Conservation (phyloP, 2,113 vertebrate genomes). For the Dipodomys ordii region DNA sequence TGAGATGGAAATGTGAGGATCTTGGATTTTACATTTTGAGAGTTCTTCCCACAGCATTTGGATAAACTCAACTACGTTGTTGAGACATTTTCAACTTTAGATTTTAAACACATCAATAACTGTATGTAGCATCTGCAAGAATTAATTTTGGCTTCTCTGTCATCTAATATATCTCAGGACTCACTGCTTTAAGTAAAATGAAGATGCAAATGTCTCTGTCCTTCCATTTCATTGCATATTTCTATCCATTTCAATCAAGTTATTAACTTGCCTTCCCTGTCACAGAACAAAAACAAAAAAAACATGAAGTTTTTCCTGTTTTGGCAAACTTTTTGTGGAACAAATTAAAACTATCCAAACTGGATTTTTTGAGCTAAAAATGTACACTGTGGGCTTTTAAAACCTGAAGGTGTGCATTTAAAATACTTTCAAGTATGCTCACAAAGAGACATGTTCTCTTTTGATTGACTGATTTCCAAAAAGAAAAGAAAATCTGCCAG, state of each 20-base stretch:
- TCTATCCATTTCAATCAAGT: slow-evolving; percentile 46
- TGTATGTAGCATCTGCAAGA: neutral
- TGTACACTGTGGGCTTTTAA: slow-evolving; percentile 46
- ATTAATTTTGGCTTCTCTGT: slow-evolving; percentile 57
- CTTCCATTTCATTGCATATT: slow-evolving; percentile 9
- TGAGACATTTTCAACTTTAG: neutral
- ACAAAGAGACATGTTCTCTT: slow-evolving; percentile 54
- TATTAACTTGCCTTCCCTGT: neutral
- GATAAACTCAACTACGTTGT: neutral
- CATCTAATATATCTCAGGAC: neutral
- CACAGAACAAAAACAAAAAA: neutral
- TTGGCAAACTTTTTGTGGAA: slow-evolving; percentile 35
- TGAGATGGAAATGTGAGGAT: neutral
- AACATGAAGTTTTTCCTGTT: slow-evolving; percentile 17
- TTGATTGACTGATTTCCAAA: slow-evolving; percentile 69
- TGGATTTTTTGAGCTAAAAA: slow-evolving; percentile 53
- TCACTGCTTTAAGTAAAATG: slow-evolving; percentile 47
- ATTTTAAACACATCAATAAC: slow-evolving; percentile 13
- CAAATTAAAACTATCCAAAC: neutral
- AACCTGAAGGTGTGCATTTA: slow-evolving; percentile 50
- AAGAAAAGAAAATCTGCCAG: neutral
- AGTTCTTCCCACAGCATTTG: neutral
- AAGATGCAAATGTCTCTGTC: neutral
- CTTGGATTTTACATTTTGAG: neutral
- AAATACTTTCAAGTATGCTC: slow-evolving; percentile 54